Evolutionary conservation across 2,888 invertebrate genomes (phyloP).

Genomic region (Capitulum mitella): DNA sequence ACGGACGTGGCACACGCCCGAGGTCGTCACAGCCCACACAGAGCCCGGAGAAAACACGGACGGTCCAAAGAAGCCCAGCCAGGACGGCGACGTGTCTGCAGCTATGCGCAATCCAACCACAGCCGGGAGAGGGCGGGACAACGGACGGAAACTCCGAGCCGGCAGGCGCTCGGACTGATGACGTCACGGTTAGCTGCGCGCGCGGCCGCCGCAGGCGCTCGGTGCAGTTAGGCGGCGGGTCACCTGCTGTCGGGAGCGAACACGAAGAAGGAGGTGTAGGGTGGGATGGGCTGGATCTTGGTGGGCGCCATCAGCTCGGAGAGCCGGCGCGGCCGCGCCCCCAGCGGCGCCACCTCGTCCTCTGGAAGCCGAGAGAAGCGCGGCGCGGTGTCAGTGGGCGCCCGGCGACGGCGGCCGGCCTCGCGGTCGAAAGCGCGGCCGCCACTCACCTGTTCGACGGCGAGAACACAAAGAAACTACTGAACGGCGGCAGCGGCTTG

Average conservation of each 20-base stretch:
- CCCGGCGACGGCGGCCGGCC: no score
- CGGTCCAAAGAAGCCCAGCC: no score
- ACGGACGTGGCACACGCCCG: no score
- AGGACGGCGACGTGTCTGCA: background rate
- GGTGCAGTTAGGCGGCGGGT: slow-evolving; percentile 23
- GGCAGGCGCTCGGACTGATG: background rate
- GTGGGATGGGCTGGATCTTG: slow-evolving; percentile 78
- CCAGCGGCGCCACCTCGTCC: slow-evolving; percentile 28
- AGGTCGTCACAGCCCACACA: no score
- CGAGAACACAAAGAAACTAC: slow-evolving; percentile 88
- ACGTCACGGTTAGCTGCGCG: background rate
- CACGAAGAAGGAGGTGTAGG: slow-evolving; percentile 84
- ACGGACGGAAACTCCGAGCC: no score
- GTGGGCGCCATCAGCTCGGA: slow-evolving; percentile 77
- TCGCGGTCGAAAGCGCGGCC: no score
- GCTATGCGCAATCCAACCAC: no score
- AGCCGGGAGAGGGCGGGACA: no score
- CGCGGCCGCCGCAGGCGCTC: background rate
- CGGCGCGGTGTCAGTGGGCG: background rate
- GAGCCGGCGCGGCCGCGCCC: slow-evolving; percentile 64
- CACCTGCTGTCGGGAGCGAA: slow-evolving; percentile 88
- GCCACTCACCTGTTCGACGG: slow-evolving; percentile 79
- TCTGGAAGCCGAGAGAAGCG: background rate
- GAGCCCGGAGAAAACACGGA: no score
- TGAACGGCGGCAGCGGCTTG: slow-evolving; percentile 84